phyloP scores from a whole-genome alignment of 2,113 vertebrate genomes.

The Ophthalmolycus amberensis region DNA sequence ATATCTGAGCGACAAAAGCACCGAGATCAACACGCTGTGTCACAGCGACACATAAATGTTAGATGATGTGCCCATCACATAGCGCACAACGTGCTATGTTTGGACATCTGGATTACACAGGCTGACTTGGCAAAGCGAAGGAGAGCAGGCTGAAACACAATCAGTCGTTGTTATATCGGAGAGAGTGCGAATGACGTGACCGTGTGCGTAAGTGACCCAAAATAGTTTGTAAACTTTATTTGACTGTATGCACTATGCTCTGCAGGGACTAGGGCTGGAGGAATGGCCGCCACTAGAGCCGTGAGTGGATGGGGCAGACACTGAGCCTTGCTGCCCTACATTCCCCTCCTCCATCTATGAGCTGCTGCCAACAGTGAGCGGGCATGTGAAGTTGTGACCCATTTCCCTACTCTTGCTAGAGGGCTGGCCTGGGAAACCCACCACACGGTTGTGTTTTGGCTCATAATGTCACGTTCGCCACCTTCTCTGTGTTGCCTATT shows the following conservation, averaged over 20 bases:
- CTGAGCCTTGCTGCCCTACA: slow-evolving; percentile 61
- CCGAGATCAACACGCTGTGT: slow-evolving; percentile 36
- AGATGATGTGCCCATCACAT: slow-evolving; percentile 13
- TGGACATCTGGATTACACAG: slow-evolving; percentile 37
- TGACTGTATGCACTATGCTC: neutral
- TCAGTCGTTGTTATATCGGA: neutral
- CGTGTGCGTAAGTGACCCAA: neutral
- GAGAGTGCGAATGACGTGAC: slow-evolving; percentile 4
- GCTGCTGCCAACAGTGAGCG: slow-evolving; percentile 46
- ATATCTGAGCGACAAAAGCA: slow-evolving; percentile 75
- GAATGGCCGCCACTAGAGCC: neutral
- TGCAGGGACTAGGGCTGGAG: slow-evolving; percentile 10
- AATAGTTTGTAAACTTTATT: slow-evolving; percentile 18
- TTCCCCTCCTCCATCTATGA: slow-evolving; percentile 40
- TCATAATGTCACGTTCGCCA: slow-evolving; percentile 9
- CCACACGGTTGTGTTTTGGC: slow-evolving; percentile 38
- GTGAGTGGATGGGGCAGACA: slow-evolving; percentile 33
- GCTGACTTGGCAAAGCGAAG: neutral
- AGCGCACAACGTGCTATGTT: slow-evolving; percentile 16
- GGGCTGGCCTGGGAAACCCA: slow-evolving; percentile 64
- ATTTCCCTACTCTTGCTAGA: slow-evolving; percentile 67
- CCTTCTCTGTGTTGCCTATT: neutral
- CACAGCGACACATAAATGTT: slow-evolving; percentile 26
- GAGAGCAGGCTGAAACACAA: slow-evolving; percentile 26
- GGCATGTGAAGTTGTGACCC: slow-evolving; percentile 70